phyloP scores from a whole-genome alignment of 2,797 vertebrate genomes.

The Paramormyrops hopkinsi region DNA sequence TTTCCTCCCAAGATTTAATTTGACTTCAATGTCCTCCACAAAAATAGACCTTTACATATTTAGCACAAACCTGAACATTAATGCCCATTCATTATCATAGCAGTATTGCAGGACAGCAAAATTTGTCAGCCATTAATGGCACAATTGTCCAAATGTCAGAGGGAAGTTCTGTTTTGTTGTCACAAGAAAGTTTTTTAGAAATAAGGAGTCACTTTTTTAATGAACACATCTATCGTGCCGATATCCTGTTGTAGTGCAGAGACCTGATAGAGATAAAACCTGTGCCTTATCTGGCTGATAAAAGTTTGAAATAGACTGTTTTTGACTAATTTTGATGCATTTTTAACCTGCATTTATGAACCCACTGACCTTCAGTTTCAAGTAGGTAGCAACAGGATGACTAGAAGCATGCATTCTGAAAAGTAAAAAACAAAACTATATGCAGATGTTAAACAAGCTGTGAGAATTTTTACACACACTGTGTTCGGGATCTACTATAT shows the following conservation, averaged over 20 bases:
- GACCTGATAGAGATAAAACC: not conserved
- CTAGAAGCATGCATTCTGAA: slow-evolving; percentile 44
- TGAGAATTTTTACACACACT: slow-evolving; percentile 54
- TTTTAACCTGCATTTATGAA: not conserved
- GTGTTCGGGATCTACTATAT: slow-evolving; percentile 31
- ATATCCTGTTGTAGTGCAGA: not conserved
- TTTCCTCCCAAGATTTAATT: not conserved
- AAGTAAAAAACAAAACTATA: slow-evolving; percentile 49
- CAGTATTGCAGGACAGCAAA: not conserved
- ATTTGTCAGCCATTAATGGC: not conserved
- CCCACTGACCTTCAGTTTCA: not conserved
- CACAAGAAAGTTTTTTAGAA: not conserved
- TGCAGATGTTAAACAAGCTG: slow-evolving; percentile 62
- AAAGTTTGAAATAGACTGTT: not conserved
- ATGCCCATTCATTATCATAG: not conserved
- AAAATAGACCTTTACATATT: not conserved
- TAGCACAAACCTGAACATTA: not conserved
- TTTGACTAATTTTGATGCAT: not conserved
- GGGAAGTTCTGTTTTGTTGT: not conserved
- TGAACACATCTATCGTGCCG: not conserved
- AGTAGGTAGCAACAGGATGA: slow-evolving; percentile 49
- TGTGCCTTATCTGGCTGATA: not conserved
- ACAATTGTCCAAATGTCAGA: not conserved
- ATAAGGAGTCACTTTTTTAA: not conserved
- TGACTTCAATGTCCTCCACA: not conserved